phyloP scores from a whole-genome alignment of 2,113 vertebrate genomes.

The Notarius quadriscutis region DNA sequence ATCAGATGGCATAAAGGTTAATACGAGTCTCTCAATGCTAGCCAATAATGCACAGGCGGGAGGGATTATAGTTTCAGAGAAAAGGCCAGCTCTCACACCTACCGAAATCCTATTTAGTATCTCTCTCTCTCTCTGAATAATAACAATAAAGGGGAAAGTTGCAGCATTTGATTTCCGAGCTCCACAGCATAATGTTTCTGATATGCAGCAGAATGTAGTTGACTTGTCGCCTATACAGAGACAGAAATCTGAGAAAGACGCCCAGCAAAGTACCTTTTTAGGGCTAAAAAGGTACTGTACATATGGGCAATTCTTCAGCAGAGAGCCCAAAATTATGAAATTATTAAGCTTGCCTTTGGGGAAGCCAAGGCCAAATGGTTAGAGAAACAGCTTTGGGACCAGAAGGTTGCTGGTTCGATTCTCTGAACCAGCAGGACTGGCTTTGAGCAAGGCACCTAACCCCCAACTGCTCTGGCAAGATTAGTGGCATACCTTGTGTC shows the following conservation, averaged over 20 bases:
- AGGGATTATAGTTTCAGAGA: conserved; percentile 66
- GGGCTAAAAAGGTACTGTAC: too few relatives aligned
- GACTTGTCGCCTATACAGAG: not conserved
- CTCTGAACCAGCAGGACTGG: too few relatives aligned
- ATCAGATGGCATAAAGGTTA: conserved; percentile 72
- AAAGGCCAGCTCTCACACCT: conserved; percentile 61
- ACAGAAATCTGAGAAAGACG: not conserved
- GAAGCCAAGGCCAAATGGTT: too few relatives aligned
- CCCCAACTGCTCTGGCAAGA: too few relatives aligned
- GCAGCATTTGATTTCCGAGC: conserved; percentile 36
- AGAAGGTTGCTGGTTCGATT: too few relatives aligned
- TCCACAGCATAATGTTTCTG: conserved; percentile 20
- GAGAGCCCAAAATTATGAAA: too few relatives aligned
- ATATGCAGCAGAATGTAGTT: conserved; percentile 37
- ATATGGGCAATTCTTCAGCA: too few relatives aligned
- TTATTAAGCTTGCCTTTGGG: too few relatives aligned
- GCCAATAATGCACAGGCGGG: conserved; percentile 67
- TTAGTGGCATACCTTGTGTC: too few relatives aligned
- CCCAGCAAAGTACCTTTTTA: too few relatives aligned
- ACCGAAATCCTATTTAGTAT: conserved; percentile 34
- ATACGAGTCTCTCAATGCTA: conserved; percentile 65
- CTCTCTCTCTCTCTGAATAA: not conserved
- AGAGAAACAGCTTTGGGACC: too few relatives aligned
- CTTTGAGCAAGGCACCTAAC: too few relatives aligned
- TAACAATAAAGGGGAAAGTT: conserved; percentile 26